Base-by-base conservation (phyloP, 2,888 invertebrate genomes). In the Tuberolachnus salignus region DNA sequence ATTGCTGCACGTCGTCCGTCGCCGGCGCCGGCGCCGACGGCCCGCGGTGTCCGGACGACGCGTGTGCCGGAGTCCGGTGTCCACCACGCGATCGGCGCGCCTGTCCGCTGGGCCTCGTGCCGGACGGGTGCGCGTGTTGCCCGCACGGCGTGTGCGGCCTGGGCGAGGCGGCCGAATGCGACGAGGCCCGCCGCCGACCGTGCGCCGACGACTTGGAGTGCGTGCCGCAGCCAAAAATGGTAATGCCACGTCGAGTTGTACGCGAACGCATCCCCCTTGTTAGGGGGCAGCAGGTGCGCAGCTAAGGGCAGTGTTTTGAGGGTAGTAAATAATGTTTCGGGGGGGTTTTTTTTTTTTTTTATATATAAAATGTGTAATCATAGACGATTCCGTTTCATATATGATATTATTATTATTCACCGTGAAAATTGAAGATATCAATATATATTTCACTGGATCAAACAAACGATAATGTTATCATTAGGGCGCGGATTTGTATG, bases 61-160 rank as follows among this genome's bases (percentile, higher is more conserved):
- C 42, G 6, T n/a, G 55, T n/a, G 23, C 63, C 51, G n/a, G 23
- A 2, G 46, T 26, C 44, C 74, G 44, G 44, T 74, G 74, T 34
- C 74, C 74, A 10, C 26, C 49, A 21, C 26, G 3, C 26, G 26
- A 55, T 9, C 74, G 6, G 23, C 44, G 55, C 53, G 66, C 23
- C 13, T 74, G 74, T 55, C 74, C 53, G n/a, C 44, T 55, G 66
- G 74, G 74, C 13, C 46, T 74, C 19, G 74, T 66, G n/a, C 74
- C 64, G 55, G 74, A 74, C 64, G 66, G 66, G 4, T 74, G 74
- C 13, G 53, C 42, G n/a, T 74, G 74, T 55, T 74, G 74, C n/a
- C 66, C 74, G 10, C 14, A 66, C 46, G 74, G 74, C 44, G n/a
- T 74, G 44, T 74, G 74, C 55, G 74, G 74, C 23, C 13, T 44